Evolutionary conservation across 2,888 invertebrate genomes (phyloP).

Genomic region (Lasioglossum malachurum): DNA sequence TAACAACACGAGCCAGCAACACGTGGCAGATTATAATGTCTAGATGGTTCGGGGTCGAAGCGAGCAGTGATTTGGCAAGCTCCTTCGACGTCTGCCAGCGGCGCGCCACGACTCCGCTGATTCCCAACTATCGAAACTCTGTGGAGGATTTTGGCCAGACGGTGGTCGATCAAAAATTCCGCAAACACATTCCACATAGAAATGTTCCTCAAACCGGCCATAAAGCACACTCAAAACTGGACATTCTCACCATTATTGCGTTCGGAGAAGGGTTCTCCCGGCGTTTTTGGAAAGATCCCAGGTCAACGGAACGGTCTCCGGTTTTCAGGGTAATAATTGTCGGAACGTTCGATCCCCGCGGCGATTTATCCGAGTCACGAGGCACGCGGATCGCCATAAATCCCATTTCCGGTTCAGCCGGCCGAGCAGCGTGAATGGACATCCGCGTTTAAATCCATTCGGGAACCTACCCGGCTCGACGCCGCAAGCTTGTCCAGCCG

Average conservation of each 20-base stretch:
- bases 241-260: background rate
- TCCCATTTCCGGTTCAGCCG: conserved; percentile 5
- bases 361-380: background rate
- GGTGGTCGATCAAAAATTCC: background rate
- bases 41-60: conserved; percentile 38
- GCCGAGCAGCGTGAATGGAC: conserved; percentile 22
- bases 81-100: conserved; percentile 55
- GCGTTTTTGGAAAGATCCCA: background rate
- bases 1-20: conserved; percentile 71
- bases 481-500: background rate
- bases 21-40: conserved; percentile 78
- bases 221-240: background rate
- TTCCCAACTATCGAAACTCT: conserved; percentile 21
- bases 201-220: background rate
- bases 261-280: background rate
- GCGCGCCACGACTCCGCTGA: conserved; percentile 16
- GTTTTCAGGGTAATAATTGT: background rate
- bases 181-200: background rate
- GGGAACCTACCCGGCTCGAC: background rate
- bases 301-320: background rate
- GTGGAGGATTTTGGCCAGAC: background rate
- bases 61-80: conserved; percentile 65
- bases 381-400: background rate
- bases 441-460: conserved; percentile 34
- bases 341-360: background rate